Conservation (phyloP, 1,140 invertebrate species). For the Drosophila parabipectinata region DNA sequence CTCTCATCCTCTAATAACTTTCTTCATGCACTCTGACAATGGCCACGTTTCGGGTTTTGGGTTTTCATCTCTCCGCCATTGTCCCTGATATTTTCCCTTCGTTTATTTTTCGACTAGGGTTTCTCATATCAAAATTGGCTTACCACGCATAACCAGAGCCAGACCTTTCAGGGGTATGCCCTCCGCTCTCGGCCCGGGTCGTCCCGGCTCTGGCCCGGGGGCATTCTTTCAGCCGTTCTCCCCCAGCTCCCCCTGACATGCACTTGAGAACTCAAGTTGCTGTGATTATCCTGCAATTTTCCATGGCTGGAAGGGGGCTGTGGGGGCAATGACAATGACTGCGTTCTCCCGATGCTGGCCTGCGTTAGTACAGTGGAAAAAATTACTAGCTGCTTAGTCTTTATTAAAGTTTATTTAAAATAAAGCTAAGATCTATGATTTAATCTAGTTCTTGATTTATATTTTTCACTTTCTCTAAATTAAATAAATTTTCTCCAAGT, state of each 20-base stretch:
- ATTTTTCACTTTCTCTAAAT: too few relatives aligned
- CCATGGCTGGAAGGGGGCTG: slow-evolving; percentile 19
- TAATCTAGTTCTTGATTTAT: too few relatives aligned
- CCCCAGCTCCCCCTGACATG: slow-evolving; percentile 20
- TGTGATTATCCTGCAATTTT: slow-evolving; percentile 81
- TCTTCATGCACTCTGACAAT: slow-evolving; percentile 63
- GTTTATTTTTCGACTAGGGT: slow-evolving; percentile 61
- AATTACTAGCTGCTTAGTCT: neutral
- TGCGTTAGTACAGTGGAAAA: slow-evolving; percentile 9
- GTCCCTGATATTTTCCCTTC: slow-evolving; percentile 17
- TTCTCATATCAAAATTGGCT: slow-evolving; percentile 75
- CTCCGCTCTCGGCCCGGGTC: neutral
- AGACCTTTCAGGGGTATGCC: slow-evolving; percentile 1
- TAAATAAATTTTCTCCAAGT: neutral
- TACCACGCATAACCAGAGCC: slow-evolving; percentile 76
- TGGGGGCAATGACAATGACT: slow-evolving; percentile 62
- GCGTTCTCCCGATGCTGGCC: slow-evolving; percentile 3
- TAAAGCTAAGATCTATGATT: too few relatives aligned
- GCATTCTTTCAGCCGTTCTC: slow-evolving; percentile 21
- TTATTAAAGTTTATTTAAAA: neutral
- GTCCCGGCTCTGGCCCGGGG: neutral
- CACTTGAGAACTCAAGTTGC: slow-evolving; percentile 80
- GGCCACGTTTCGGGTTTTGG: slow-evolving; percentile 50
- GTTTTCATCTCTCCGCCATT: slow-evolving; percentile 1
- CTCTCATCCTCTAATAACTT: slow-evolving; percentile 27